Conservation (phyloP, 2,797 vertebrate species). For the Tolypeutes matacus region DNA sequence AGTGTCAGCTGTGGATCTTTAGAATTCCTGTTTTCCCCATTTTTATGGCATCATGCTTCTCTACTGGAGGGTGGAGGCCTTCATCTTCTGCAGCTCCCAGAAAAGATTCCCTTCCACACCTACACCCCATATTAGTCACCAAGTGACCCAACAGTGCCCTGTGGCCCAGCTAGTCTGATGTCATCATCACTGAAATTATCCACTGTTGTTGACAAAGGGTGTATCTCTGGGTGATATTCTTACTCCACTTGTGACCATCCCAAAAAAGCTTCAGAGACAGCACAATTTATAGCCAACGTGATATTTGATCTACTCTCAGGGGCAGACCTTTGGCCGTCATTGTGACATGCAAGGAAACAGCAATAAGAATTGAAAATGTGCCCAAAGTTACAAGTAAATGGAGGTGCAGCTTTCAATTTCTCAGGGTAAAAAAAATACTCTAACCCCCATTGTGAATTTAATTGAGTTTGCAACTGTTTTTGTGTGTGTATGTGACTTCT, state of each 20-base stretch:
- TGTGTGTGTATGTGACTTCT: slow-evolving; percentile 6
- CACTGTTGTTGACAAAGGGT: slow-evolving; percentile 45
- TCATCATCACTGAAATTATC: slow-evolving; percentile 19
- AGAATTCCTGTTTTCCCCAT: slow-evolving; percentile 28
- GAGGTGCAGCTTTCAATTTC: slow-evolving; percentile 51
- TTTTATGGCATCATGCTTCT: neutral
- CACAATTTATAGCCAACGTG: neutral
- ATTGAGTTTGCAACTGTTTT: neutral
- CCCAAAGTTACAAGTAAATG: slow-evolving; percentile 52
- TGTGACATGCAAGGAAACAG: slow-evolving; percentile 57
- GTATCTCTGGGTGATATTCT: slow-evolving; percentile 7
- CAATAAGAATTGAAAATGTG: slow-evolving; percentile 51
- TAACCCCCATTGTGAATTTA: slow-evolving; percentile 39
- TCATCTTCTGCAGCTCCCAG: slow-evolving; percentile 44
- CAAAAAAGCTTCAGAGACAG: slow-evolving; percentile 6
- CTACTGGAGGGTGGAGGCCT: neutral
- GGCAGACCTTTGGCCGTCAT: neutral
- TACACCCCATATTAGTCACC: neutral
- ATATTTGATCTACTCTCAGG: neutral
- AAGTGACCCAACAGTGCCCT: slow-evolving; percentile 56
- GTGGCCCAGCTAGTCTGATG: neutral
- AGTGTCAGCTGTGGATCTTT: neutral
- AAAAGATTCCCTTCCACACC: slow-evolving; percentile 10
- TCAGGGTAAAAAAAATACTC: neutral
- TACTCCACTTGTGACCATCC: neutral